Evolutionary conservation across 2,888 invertebrate species (phyloP).

Genomic region (Helicoverpa assulta): DNA sequence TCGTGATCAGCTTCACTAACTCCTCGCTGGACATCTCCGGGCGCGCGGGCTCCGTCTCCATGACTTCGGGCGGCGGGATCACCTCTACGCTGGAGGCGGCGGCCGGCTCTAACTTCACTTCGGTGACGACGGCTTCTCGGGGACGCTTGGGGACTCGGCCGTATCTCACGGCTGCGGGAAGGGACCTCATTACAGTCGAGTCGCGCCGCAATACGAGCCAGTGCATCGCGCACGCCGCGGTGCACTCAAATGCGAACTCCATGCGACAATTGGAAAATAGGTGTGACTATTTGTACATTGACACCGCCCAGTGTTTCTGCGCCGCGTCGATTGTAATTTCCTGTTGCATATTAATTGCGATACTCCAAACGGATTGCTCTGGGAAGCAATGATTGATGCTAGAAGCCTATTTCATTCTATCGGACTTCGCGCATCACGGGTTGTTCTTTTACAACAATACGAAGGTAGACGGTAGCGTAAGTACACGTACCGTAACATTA

Average conservation of each 20-base stretch:
- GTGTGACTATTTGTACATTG: slow-evolving; percentile 62
- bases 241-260: slow-evolving; percentile 64
- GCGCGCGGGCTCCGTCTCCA: slow-evolving; percentile 63
- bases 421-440: background rate
- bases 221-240: slow-evolving; percentile 66
- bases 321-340: slow-evolving; percentile 52
- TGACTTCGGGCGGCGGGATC: slow-evolving; percentile 58
- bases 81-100: slow-evolving; percentile 43
- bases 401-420: background rate
- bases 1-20: slow-evolving; percentile 86
- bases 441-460: background rate
- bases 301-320: slow-evolving; percentile 60
- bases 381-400: slow-evolving; percentile 15
- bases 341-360: slow-evolving; percentile 50
- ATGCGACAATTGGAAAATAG: slow-evolving; percentile 80
- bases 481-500: no score
- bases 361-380: slow-evolving; percentile 21
- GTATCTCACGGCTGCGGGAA: slow-evolving; percentile 96
- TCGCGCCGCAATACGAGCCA: slow-evolving; percentile 44
- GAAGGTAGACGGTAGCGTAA: background rate
- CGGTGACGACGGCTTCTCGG: slow-evolving; percentile 90
- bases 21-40: slow-evolving; percentile 70
- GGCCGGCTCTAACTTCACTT: slow-evolving; percentile 69
- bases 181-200: slow-evolving; percentile 34
- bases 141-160: slow-evolving; percentile 98